A percentile compares a stretch with the other conserved stretches of the same genome.
These are phyloP conservation scores for Ylistrum balloti DNA, from an alignment of 1,140 invertebrate species.

Conservation along the genomic window DNA sequence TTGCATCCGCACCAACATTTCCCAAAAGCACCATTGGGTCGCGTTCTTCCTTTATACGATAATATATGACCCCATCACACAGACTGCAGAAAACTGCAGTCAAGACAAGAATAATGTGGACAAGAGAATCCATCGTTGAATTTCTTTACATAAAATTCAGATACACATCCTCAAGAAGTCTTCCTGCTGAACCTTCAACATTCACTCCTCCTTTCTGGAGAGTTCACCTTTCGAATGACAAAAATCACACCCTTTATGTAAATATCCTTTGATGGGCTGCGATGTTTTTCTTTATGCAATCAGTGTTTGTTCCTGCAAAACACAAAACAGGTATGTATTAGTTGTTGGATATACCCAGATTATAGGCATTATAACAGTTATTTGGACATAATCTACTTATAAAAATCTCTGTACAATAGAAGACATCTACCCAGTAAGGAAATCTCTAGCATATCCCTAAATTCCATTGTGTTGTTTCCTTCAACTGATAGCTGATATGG, in stretches of 20 bases:
- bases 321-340: constrained; percentile 21
- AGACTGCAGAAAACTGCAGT: neutral
- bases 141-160: neutral
- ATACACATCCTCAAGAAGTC: neutral
- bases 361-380: neutral
- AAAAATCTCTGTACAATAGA: neutral
- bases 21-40: constrained; percentile 51
- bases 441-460: constrained; percentile 3
- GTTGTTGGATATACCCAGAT: neutral
- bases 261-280: neutral
- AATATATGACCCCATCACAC: neutral
- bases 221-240: neutral
- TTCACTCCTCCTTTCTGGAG: constrained; percentile 14
- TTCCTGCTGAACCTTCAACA: neutral
- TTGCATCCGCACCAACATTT: constrained; percentile 53
- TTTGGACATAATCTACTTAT: neutral
- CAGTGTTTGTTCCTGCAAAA: neutral
- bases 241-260: neutral
- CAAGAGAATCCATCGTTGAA: neutral
- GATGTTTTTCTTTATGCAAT: constrained; percentile 32
- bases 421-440: constrained; percentile 8
- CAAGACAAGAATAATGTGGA: constrained; percentile 11
- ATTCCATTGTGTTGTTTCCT: neutral
- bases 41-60: constrained; percentile 50
- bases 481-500: neutral